Conservation (phyloP, 2,888 invertebrate species). For the Baronia brevicornis region DNA sequence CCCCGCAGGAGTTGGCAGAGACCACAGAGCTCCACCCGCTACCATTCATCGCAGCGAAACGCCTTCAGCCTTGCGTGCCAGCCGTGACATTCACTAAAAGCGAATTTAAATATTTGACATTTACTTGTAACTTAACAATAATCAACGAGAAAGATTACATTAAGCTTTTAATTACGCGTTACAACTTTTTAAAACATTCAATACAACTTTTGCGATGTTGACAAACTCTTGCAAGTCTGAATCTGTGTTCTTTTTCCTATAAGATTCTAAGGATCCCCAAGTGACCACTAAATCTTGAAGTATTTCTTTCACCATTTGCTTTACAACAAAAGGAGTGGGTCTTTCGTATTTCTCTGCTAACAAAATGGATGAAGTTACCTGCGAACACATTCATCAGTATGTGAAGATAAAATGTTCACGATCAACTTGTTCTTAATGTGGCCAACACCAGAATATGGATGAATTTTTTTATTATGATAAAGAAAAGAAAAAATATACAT, state of each 20-base stretch:
- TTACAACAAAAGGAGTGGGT: constrained; percentile 3
- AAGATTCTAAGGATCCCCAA: constrained; percentile 4
- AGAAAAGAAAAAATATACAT: no score
- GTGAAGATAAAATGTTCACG: not conserved
- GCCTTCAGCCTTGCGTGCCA: no score
- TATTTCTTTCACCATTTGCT: constrained; percentile 8
- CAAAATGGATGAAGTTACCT: constrained; percentile 11
- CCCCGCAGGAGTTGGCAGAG: no score
- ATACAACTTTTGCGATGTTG: constrained; percentile 5
- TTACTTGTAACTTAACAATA: no score
- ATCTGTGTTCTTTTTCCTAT: constrained; percentile 1
- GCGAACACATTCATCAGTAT: no score
- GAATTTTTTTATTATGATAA: not conserved
- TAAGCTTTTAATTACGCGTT: constrained; percentile 8
- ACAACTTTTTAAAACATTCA: constrained; percentile 10
- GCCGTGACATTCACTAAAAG: no score
- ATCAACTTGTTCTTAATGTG: not conserved
- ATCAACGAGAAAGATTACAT: no score
- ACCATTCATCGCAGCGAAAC: no score
- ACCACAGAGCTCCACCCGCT: no score
- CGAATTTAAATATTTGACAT: no score
- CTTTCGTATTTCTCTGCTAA: constrained; percentile 10
- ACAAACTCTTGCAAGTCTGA: constrained; percentile 2
- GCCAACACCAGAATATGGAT: not conserved
- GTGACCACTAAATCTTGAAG: constrained; percentile 10